These are phyloP conservation scores for Drosophila neutralis DNA, from an alignment of 2,888 invertebrate genomes.

Conservation along the genomic window DNA sequence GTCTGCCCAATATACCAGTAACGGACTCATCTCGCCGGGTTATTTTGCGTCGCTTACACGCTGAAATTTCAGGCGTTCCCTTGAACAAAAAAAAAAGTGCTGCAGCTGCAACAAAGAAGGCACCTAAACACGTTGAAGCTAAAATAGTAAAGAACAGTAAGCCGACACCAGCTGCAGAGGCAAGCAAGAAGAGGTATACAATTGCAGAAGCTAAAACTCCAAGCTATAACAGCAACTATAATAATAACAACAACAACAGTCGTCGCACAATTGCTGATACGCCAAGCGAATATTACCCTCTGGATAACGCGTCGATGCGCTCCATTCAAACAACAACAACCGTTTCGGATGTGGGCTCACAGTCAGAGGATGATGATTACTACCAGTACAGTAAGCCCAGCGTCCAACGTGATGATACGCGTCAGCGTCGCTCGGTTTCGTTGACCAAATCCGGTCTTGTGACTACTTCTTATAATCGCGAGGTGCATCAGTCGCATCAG, in stretches of 20 bases:
- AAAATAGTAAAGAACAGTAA: constrained; percentile 65
- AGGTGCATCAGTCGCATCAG: constrained; percentile 44
- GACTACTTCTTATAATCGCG: constrained; percentile 82
- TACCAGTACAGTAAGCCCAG: constrained; percentile 11
- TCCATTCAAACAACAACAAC: constrained; percentile 51
- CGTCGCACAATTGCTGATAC: constrained; percentile 68
- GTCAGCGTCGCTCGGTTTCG: constrained; percentile 73
- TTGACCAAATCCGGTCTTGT: constrained; percentile 79
- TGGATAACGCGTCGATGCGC: constrained; percentile 26
- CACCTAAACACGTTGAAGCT: constrained; percentile 77
- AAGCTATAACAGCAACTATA: constrained; percentile 10
- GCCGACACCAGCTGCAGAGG: constrained; percentile 52
- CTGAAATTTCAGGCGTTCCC: constrained; percentile 66
- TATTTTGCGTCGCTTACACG: constrained; percentile 75
- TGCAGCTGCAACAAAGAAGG: constrained; percentile 40
- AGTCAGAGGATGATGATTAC: constrained; percentile 60
- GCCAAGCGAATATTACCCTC: constrained; percentile 25
- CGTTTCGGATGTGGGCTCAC: constrained; percentile 58
- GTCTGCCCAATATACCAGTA: constrained; percentile 83
- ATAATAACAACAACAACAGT: constrained; percentile 39
- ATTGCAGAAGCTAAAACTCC: constrained; percentile 9
- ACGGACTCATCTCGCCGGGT: constrained; percentile 82
- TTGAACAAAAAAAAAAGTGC: constrained; percentile 45
- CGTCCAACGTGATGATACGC: constrained; percentile 13
- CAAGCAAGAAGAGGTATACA: constrained; percentile 14